phyloP scores from a whole-genome alignment of 2,888 invertebrate genomes.

The Thereva nobilitata region DNA sequence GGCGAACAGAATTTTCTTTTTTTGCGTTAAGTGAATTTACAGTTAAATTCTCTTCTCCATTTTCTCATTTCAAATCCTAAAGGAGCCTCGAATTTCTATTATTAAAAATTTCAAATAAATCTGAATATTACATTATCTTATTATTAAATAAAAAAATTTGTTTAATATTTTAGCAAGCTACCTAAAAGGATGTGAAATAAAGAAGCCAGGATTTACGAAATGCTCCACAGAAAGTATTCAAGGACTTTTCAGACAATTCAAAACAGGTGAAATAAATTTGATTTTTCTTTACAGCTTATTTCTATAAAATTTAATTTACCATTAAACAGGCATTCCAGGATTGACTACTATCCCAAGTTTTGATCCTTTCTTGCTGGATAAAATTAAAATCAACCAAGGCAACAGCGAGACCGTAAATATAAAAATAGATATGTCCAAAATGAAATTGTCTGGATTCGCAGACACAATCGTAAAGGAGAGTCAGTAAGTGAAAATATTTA shows the following conservation, averaged over 20 bases:
- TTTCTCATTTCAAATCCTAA: too few species aligned
- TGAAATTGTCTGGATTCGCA: constrained; percentile 70
- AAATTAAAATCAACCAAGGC: constrained; percentile 72
- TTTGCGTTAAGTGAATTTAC: too few species aligned
- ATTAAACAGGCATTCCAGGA: constrained; percentile 53
- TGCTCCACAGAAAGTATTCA: constrained; percentile 65
- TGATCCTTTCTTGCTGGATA: constrained; percentile 70
- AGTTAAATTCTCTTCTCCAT: too few species aligned
- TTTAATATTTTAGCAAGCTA: constrained; percentile 64
- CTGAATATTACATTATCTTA: neutral
- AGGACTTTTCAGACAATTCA: constrained; percentile 61
- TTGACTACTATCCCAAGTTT: constrained; percentile 63
- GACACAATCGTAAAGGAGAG: constrained; percentile 67
- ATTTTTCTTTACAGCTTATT: constrained; percentile 59
- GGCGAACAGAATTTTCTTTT: too few species aligned
- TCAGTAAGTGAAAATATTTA: constrained; percentile 66
- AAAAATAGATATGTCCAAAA: constrained; percentile 72
- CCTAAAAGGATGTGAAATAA: constrained; percentile 67
- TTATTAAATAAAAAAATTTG: neutral
- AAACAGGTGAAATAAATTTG: constrained; percentile 51
- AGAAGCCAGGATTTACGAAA: constrained; percentile 67
- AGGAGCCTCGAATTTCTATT: too few species aligned
- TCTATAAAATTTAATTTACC: constrained; percentile 20
- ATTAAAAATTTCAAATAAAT: too few species aligned
- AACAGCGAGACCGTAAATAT: constrained; percentile 72